These are phyloP conservation scores for Neomicropteryx cornuta DNA, from an alignment of 1,140 invertebrate species.

Conservation along the genomic window DNA sequence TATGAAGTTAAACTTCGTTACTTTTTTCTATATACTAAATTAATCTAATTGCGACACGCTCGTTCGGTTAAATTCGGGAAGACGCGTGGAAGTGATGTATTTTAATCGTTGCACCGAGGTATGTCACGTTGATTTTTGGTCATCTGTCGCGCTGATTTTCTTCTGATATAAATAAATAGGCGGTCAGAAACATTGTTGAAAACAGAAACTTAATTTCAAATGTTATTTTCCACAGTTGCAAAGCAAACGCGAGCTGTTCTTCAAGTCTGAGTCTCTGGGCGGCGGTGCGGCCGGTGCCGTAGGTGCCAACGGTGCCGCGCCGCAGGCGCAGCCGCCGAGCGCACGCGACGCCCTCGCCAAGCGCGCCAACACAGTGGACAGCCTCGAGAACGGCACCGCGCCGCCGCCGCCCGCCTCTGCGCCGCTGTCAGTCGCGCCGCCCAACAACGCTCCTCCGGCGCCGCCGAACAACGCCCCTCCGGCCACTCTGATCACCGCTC, in stretches of 20 bases:
- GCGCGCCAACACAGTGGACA: constrained; percentile 24
- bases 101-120: too few relatives aligned
- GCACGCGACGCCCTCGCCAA: constrained; percentile 32
- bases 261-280: constrained; percentile 46
- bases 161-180: too few relatives aligned
- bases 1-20: too few relatives aligned
- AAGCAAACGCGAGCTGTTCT: constrained; percentile 66
- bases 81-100: too few relatives aligned
- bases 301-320: constrained; percentile 25
- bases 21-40: too few relatives aligned
- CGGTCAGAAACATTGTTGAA: too few relatives aligned
- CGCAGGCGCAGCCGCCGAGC: constrained; percentile 28
- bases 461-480: constrained; percentile 27
- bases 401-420: constrained; percentile 35
- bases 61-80: too few relatives aligned
- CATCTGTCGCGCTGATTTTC: too few relatives aligned
- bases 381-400: constrained; percentile 31
- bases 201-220: too few relatives aligned
- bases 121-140: too few relatives aligned
- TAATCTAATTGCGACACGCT: too few relatives aligned
- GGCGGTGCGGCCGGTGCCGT: constrained; percentile 24
- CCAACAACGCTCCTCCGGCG: constrained; percentile 29
- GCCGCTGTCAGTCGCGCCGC: constrained; percentile 36
- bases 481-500: constrained; percentile 21
- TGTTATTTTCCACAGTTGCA: too few relatives aligned